phyloP scores from a whole-genome alignment of 2,797 vertebrate genomes.

The Echiichthys vipera region DNA sequence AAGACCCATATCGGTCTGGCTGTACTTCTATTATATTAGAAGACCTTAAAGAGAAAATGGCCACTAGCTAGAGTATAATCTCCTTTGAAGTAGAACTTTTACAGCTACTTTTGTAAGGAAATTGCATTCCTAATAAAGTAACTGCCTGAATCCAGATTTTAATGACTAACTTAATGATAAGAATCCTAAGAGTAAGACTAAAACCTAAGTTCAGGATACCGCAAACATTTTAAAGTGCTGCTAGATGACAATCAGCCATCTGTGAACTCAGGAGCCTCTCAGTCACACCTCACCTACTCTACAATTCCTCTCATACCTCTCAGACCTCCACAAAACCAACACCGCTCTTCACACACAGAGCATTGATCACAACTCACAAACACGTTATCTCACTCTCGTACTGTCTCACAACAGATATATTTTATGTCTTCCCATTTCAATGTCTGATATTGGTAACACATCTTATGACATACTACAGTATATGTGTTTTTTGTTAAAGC shows the following conservation, averaged over 20 bases:
- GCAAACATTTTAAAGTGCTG: background rate
- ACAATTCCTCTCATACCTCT: constrained; percentile 9
- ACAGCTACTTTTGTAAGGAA: background rate
- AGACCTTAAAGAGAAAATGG: background rate
- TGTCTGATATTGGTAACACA: background rate
- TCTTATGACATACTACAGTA: background rate
- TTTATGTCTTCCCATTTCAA: background rate
- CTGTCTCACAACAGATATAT: background rate
- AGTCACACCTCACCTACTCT: constrained; percentile 22
- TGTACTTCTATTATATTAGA: too few species aligned
- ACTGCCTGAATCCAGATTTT: background rate
- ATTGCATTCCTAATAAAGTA: background rate
- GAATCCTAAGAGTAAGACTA: constrained; percentile 2
- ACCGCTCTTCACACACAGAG: constrained; percentile 1
- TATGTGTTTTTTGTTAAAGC: too few species aligned
- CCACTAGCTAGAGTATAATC: background rate
- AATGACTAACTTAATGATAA: background rate
- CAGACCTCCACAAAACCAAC: constrained; percentile 25
- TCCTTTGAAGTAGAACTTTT: background rate
- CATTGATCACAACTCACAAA: background rate
- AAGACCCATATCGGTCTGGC: too few species aligned
- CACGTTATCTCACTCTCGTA: background rate
- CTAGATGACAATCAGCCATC: constrained; percentile 4
- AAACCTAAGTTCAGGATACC: background rate
- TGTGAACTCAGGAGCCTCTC: constrained; percentile 31